Evolutionary conservation across 2,797 vertebrate species (phyloP).

Genomic region (Botia kubotai): DNA sequence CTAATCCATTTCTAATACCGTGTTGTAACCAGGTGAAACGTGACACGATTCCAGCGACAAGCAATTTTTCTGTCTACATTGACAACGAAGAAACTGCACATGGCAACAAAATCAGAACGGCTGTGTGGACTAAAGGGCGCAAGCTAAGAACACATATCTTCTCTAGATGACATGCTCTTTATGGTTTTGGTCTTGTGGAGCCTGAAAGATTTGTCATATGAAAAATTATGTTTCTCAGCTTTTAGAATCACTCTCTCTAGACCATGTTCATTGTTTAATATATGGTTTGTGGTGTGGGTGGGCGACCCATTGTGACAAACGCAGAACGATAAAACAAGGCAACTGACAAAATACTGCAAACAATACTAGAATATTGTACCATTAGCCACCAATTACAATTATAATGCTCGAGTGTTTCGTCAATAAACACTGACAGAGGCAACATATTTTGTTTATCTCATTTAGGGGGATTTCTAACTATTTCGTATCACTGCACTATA

Average conservation of each 20-base stretch:
- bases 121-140: background rate
- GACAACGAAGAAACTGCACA: background rate
- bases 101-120: background rate
- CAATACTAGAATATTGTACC: too few species aligned
- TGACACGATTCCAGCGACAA: background rate
- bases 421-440: background rate
- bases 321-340: too few species aligned
- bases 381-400: too few species aligned
- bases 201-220: background rate
- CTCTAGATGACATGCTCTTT: too few species aligned
- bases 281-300: background rate
- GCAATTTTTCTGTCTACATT: constrained; percentile 2
- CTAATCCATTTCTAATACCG: constrained; percentile 1
- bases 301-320: background rate
- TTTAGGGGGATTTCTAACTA: background rate
- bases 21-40: background rate
- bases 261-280: background rate
- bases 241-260: background rate
- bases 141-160: background rate
- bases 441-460: background rate
- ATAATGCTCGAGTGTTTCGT: background rate
- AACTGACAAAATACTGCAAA: too few species aligned
- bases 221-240: background rate
- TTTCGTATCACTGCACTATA: background rate
- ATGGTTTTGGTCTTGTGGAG: background rate